Conservation (phyloP, 2,888 invertebrate species). For the Acheta domesticus region DNA sequence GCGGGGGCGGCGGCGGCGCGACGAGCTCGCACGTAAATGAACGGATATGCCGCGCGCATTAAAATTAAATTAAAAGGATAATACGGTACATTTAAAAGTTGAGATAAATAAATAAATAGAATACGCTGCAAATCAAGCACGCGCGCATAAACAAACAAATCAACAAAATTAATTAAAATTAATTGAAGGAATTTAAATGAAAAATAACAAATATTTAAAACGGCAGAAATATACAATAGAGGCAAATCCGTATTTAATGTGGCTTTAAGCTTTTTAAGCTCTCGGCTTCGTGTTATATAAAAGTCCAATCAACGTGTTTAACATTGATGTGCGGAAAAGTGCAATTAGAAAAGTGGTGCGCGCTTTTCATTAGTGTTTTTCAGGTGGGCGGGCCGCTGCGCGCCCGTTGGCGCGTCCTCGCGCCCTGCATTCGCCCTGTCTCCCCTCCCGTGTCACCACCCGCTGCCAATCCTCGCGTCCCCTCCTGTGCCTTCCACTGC, state of each 20-base stretch:
- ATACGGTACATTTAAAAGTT: constrained; percentile 5
- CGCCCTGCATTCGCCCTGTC: background rate
- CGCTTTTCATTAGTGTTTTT: background rate
- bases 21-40: constrained; percentile 18
- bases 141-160: constrained; percentile 18
- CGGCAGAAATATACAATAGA: constrained; percentile 18
- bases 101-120: constrained; percentile 18
- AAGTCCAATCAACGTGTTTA: constrained; percentile 18
- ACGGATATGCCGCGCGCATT: constrained; percentile 9
- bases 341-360: background rate
- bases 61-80: constrained; percentile 18
- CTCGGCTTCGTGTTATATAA: background rate
- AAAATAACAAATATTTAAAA: constrained; percentile 18
- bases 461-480: background rate
- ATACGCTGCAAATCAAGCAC: constrained; percentile 18
- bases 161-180: constrained; percentile 18
- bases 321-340: constrained; percentile 1
- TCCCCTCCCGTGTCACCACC: background rate
- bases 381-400: background rate
- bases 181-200: constrained; percentile 11
- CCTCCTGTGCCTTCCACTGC: background rate
- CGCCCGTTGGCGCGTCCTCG: too few relatives aligned
- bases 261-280: constrained; percentile 18
- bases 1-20: background rate
- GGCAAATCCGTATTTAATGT: constrained; percentile 6